These are phyloP conservation scores for Blastobasis adustella DNA, from an alignment of 2,888 invertebrate species.

Conservation along the genomic window DNA sequence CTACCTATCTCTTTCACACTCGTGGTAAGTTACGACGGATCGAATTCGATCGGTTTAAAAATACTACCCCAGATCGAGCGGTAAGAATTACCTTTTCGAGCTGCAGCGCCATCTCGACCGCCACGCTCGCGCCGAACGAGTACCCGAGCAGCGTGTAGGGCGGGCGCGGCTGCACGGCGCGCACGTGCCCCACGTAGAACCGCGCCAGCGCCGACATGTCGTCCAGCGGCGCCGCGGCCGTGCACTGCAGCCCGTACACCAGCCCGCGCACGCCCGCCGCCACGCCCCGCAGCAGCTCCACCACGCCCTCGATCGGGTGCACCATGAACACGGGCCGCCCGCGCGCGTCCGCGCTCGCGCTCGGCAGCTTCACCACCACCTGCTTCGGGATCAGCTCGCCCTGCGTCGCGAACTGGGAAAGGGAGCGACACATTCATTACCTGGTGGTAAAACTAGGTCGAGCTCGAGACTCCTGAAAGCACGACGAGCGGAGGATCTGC, in stretches of 20 bases:
- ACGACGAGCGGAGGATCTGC: not conserved
- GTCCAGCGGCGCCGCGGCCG: conserved; percentile 81
- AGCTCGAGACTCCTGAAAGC: not conserved
- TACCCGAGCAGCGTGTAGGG: conserved; percentile 95
- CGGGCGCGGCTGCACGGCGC: conserved; percentile 83
- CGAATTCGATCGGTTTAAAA: no score
- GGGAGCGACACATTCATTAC: not conserved
- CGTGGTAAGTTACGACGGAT: no score
- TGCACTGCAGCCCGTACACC: conserved; percentile 94
- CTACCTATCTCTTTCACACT: no score
- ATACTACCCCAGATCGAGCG: no score
- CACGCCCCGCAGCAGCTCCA: conserved; percentile 80
- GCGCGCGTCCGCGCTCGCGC: conserved; percentile 54
- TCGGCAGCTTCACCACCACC: conserved; percentile 79
- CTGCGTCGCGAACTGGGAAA: conserved; percentile 49
- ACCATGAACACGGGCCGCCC: conserved; percentile 78
- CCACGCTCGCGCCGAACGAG: conserved; percentile 96
- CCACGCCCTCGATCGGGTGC: conserved; percentile 93
- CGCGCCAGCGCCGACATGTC: conserved; percentile 83
- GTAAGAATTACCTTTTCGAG: conserved; percentile 73
- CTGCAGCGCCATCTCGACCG: conserved; percentile 94
- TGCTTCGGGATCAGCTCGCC: conserved; percentile 84
- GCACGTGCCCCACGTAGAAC: conserved; percentile 83
- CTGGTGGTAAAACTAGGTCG: not conserved
- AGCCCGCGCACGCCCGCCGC: conserved; percentile 83